Percentiles rank a stretch among this genome's conserved stretches.
These are phyloP conservation scores for Chalcis sispes DNA, from an alignment of 2,888 invertebrate genomes.

Conservation along the genomic window DNA sequence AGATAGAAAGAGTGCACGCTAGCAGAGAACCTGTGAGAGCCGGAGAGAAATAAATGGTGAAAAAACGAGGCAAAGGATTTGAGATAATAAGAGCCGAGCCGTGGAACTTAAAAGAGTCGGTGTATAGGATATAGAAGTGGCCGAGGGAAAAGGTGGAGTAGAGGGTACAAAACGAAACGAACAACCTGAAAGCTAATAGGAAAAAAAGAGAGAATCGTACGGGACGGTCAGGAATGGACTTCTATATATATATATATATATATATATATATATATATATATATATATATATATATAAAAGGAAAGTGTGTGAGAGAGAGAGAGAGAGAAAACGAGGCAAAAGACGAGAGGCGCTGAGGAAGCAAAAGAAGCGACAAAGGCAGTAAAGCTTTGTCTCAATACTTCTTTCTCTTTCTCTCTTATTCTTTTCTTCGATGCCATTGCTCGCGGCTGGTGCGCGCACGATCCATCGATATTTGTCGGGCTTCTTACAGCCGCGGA, in stretches of 20 bases:
- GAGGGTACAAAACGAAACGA: neutral
- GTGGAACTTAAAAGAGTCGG: constrained; percentile 25
- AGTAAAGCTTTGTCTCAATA: constrained; percentile 22
- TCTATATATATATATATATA: too few relatives aligned
- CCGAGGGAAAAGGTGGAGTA: neutral
- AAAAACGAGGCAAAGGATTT: constrained; percentile 20
- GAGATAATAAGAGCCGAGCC: constrained; percentile 31
- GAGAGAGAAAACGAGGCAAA: neutral
- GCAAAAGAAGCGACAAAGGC: neutral
- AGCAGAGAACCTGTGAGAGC: neutral
- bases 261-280: too few relatives aligned
- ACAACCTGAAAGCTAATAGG: constrained; percentile 18
- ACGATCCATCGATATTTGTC: constrained; percentile 41
- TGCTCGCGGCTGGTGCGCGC: neutral
- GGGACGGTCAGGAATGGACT: constrained; percentile 22
- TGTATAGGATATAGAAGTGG: constrained; percentile 15
- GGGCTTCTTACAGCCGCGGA: constrained; percentile 36
- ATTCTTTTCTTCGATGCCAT: too few relatives aligned
- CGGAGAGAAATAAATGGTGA: constrained; percentile 16
- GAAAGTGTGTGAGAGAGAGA: too few relatives aligned
- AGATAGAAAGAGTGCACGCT: neutral
- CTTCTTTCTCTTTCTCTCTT: neutral
- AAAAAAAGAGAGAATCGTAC: neutral
- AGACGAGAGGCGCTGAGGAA: too few relatives aligned
- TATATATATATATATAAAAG: too few relatives aligned